Base-by-base conservation (phyloP, 2,888 invertebrate species). In the Mythimna vitellina region DNA sequence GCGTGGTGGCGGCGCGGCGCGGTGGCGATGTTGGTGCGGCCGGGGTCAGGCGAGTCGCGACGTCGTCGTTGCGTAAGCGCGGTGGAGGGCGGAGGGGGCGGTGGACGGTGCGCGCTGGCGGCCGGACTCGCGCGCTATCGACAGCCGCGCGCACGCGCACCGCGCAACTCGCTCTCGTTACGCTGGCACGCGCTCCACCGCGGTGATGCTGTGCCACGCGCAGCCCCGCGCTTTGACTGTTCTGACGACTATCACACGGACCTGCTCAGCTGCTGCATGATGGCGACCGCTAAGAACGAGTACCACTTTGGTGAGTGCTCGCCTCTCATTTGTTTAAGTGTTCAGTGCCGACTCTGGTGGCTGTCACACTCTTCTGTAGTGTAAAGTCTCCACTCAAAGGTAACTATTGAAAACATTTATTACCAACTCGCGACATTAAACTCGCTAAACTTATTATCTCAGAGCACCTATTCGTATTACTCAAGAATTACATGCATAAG, bases 261-360 rank as follows among this genome's bases (percentile, higher is more conserved):
- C 66, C 70, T 54, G 71, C 64, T 70, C 89, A 87, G 89, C 90
- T 89, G 73, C 70, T 42, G 83, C 81, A 75, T 88, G 67, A 90
- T 91, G 91, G 87, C 90, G 68, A 81, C 89, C 82, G 87, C 92
- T 82, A 93, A 94, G 87, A 88, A 88, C 85, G 94, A 95, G 76
- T 95, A 94, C 88, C 93, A 90, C 76, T 95, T 90, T 86, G 95
- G 95, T 95, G 89, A 95, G 95, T 93, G 77, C 42, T 61, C 57
- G 8, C 22, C 63, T 9, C 42, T 66, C 69, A 51, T 56, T 61
- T 38, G 51, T 62, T 38, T 29, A 51, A 57, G 61, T 67, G 49
- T 20, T 54, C n/a, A 42, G 49, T 22, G 69, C 32, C 17, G 56
- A 38, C 12, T 22, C 1, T 51, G 42, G 61, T n/a, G 17, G 14